These are phyloP conservation scores for Plotosus lineatus DNA, from an alignment of 2,113 vertebrate genomes.

Conservation along the genomic window DNA sequence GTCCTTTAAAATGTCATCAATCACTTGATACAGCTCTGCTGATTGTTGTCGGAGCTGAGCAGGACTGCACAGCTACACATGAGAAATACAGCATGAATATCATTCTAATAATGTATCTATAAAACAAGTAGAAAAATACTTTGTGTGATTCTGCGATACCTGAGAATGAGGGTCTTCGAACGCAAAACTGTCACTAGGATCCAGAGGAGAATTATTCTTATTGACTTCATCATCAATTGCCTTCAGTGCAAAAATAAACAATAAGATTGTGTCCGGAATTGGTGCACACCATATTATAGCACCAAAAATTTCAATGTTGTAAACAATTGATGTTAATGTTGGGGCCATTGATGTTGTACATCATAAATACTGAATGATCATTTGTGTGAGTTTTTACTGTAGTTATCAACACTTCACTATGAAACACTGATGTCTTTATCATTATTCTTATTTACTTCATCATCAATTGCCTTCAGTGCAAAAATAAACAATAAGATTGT, in stretches of 20 bases:
- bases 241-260: conserved; percentile 55
- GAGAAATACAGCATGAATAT: conserved; percentile 54
- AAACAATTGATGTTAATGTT: neutral
- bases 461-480: no score
- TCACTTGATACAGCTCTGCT: conserved; percentile 87
- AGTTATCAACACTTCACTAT: neutral
- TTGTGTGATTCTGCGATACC: conserved; percentile 67
- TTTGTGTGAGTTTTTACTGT: neutral
- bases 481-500: neutral
- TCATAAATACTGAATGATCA: neutral
- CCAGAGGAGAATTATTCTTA: conserved; percentile 62
- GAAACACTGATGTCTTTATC: neutral
- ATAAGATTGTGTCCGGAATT: neutral
- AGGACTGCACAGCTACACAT: conserved; percentile 84
- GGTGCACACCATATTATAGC: neutral
- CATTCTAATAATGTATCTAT: neutral
- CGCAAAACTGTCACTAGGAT: conserved; percentile 50
- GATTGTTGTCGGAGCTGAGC: conserved; percentile 88
- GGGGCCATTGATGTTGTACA: neutral
- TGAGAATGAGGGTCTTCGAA: conserved; percentile 75
- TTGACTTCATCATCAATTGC: conserved; percentile 81
- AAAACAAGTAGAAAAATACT: neutral
- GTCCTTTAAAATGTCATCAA: conserved; percentile 87
- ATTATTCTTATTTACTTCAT: no score
- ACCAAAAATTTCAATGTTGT: neutral